phyloP scores from a whole-genome alignment of 2,113 vertebrate genomes.

The Cyphomyrus discorhynchus region DNA sequence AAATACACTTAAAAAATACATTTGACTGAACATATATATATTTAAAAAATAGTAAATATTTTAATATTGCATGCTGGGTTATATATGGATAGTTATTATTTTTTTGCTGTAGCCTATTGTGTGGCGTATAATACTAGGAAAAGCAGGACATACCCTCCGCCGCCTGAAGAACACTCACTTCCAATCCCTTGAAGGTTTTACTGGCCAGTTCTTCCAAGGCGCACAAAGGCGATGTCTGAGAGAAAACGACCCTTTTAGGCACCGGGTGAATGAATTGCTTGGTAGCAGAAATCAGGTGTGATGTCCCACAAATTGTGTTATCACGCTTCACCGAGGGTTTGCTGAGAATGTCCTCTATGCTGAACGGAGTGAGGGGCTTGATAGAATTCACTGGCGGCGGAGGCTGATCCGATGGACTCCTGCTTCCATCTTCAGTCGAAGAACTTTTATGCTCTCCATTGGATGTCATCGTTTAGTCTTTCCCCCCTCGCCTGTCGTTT shows the following conservation, averaged over 20 bases:
- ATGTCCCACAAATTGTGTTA: conserved; percentile 74
- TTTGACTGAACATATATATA: neutral
- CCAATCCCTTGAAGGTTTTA: conserved; percentile 90
- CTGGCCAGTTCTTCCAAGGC: conserved; percentile 89
- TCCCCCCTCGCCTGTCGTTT: conserved; percentile 24
- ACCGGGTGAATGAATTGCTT: conserved; percentile 71
- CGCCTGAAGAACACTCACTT: conserved; percentile 90
- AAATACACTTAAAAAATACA: neutral
- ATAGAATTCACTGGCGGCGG: conserved; percentile 87
- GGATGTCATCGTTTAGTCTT: conserved; percentile 73
- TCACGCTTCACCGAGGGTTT: conserved; percentile 80
- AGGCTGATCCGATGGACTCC: conserved; percentile 79
- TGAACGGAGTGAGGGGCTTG: conserved; percentile 89
- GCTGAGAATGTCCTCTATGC: conserved; percentile 92
- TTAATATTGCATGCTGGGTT: neutral
- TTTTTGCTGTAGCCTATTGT: neutral
- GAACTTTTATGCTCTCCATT: conserved; percentile 76
- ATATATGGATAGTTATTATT: neutral
- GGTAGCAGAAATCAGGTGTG: conserved; percentile 66
- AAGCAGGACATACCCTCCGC: conserved; percentile 75
- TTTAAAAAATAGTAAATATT: neutral
- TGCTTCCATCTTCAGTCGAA: conserved; percentile 72
- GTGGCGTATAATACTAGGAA: neutral
- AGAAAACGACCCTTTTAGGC: conserved; percentile 70
- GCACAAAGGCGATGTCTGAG: conserved; percentile 83